phyloP scores from a whole-genome alignment of 1,140 invertebrate genomes.

The Camponotus vicinus region DNA sequence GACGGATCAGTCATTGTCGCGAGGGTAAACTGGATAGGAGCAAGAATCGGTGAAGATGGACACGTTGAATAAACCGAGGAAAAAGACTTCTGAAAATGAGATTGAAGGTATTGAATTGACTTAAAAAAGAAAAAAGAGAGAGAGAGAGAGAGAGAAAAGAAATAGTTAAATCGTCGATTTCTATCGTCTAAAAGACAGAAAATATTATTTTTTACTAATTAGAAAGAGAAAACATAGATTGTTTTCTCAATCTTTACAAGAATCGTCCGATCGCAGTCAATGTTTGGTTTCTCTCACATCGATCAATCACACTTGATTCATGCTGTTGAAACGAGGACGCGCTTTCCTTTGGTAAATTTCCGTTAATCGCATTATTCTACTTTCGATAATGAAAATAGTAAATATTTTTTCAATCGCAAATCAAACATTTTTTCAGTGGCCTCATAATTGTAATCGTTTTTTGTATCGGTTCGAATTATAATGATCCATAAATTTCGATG shows the following conservation, averaged over 20 bases:
- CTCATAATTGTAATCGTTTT: background rate
- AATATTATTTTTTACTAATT: background rate
- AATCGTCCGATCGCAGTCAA: background rate
- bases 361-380: background rate
- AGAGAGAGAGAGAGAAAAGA: background rate
- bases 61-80: background rate
- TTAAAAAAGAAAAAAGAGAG: background rate
- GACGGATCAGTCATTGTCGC: conserved; percentile 52
- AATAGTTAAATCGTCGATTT: no score
- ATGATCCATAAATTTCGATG: background rate
- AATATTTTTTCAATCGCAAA: background rate
- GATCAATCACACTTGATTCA: background rate
- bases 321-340: background rate
- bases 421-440: background rate
- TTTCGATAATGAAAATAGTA: background rate
- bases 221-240: background rate
- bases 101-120: conserved; percentile 57
- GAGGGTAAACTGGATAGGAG: conserved; percentile 15
- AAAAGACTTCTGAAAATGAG: conserved; percentile 35
- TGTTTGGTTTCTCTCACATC: background rate
- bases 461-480: background rate
- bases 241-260: background rate
- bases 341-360: conserved; percentile 5
- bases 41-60: conserved; percentile 21
- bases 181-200: background rate